These are phyloP conservation scores for Cataglyphis livida DNA, from an alignment of 2,888 invertebrate species.

Conservation along the genomic window DNA sequence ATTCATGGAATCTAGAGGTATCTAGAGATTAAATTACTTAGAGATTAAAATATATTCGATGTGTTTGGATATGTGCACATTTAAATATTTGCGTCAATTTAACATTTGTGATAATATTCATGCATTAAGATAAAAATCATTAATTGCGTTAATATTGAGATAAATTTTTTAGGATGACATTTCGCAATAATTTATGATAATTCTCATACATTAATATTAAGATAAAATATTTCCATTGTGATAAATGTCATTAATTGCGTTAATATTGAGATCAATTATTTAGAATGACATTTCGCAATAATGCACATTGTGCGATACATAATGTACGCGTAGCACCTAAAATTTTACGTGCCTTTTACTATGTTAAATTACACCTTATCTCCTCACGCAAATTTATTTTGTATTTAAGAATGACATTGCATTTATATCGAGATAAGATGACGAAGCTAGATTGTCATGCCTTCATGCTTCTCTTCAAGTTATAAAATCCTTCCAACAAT, in stretches of 20 bases:
- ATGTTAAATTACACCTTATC: slow-evolving; percentile 10
- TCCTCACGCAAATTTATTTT: not conserved
- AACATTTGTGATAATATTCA: not conserved
- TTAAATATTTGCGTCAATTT: not conserved
- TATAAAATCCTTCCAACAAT: not conserved
- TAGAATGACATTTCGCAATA: not conserved
- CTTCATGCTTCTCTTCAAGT: not conserved
- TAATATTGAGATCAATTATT: not conserved
- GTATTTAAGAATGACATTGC: not conserved
- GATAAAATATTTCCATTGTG: not conserved
- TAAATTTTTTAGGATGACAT: not conserved
- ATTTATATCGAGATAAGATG: not conserved
- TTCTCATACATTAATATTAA: too few species aligned
- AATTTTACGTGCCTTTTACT: not conserved
- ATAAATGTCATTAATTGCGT: not conserved
- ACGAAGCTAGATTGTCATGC: not conserved
- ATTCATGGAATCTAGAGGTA: not conserved
- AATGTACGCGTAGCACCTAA: not conserved
- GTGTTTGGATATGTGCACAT: not conserved
- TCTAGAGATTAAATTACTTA: not conserved
- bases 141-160: not conserved
- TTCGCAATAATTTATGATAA: not conserved
- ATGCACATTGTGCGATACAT: not conserved
- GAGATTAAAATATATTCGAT: not conserved
- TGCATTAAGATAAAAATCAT: not conserved